These are phyloP conservation scores for Leucoraja erinaceus DNA, from an alignment of 2,113 vertebrate species.

Conservation along the genomic window DNA sequence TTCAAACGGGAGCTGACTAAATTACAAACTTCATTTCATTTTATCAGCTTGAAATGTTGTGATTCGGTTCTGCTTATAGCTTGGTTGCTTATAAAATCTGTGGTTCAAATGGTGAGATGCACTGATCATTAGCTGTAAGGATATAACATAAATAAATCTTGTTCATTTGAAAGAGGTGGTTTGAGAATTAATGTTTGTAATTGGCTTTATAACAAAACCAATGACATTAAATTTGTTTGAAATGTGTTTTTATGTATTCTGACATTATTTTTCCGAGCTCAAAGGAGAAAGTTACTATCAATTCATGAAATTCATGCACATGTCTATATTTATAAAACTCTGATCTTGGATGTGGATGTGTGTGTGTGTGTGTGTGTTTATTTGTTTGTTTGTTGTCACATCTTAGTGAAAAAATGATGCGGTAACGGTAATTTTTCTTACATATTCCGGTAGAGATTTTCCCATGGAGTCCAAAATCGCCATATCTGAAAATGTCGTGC, in stretches of 20 bases:
- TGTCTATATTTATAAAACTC: too few relatives aligned
- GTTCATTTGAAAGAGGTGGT: slow-evolving; percentile 25
- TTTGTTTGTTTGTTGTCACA: too few relatives aligned
- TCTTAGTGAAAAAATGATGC: too few relatives aligned
- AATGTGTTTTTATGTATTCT: not conserved
- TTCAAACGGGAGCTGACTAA: not conserved
- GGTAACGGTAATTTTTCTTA: too few relatives aligned
- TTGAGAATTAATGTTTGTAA: not conserved
- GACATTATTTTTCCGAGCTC: not conserved
- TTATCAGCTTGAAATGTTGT: not conserved
- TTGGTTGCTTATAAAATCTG: not conserved
- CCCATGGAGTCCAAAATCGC: too few relatives aligned
- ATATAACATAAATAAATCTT: not conserved
- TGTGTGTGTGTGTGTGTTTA: too few relatives aligned
- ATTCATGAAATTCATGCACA: not conserved
- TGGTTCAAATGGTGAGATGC: slow-evolving; percentile 12
- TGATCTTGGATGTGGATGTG: too few relatives aligned
- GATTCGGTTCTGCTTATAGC: not conserved
- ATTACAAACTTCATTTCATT: slow-evolving; percentile 30
- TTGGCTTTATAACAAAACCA: not conserved
- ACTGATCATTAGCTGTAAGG: not conserved
- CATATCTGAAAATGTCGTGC: too few relatives aligned
- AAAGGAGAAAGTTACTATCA: not conserved
- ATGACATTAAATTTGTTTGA: not conserved
- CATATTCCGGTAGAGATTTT: too few relatives aligned